Conservation (phyloP, 2,113 vertebrate species). For the Glareola pratincola region DNA sequence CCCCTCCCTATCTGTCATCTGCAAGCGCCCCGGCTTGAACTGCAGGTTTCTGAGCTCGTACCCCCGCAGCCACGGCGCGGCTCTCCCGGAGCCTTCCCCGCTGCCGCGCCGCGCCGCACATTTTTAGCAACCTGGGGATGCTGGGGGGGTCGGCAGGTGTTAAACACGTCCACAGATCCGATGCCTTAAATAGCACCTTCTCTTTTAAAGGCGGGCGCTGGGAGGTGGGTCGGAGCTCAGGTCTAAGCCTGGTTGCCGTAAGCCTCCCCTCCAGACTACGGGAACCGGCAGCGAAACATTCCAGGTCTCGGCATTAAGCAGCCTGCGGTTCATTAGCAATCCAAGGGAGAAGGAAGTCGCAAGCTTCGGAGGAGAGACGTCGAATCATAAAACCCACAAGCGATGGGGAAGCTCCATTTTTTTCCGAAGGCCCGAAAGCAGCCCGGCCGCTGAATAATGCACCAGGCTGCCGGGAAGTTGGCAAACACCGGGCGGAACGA, state of each 20-base stretch:
- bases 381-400: neutral
- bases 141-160: neutral
- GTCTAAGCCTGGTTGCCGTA: neutral
- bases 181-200: neutral
- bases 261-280: neutral
- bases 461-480: neutral
- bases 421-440: neutral
- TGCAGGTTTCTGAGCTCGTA: neutral
- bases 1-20: conserved; percentile 12
- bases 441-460: neutral
- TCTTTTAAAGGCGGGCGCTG: neutral
- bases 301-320: neutral
- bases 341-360: neutral
- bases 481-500: neutral
- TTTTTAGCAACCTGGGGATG: neutral
- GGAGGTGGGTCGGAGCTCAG: neutral
- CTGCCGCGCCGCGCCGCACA: accelerated
- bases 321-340: neutral
- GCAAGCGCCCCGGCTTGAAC: neutral
- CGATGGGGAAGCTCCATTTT: neutral
- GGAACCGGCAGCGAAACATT: neutral
- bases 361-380: neutral
- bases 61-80: neutral
- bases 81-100: neutral
- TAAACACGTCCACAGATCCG: neutral